Conservation (phyloP, 2,797 vertebrate genomes). For the Takifugu rubripes region DNA sequence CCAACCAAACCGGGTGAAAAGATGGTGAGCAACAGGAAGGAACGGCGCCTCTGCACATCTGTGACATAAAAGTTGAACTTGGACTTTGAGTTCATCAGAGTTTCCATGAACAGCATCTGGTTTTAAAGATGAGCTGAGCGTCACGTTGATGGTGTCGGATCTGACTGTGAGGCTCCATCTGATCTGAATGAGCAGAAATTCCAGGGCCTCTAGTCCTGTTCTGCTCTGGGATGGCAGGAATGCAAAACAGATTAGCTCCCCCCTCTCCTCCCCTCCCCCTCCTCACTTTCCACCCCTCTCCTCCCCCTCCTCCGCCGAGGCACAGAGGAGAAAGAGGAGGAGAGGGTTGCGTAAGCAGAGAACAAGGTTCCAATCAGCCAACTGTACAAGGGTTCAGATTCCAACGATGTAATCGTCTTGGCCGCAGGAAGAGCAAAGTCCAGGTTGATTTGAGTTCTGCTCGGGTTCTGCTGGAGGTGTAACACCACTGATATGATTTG, state of each 20-base stretch:
- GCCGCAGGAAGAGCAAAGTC: conserved; percentile 41
- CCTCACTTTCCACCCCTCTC: conserved; percentile 17
- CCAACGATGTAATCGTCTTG: conserved; percentile 46
- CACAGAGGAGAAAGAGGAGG: conserved; percentile 11
- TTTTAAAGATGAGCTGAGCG: no score
- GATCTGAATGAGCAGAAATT: conserved; percentile 63
- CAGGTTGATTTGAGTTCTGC: background rate
- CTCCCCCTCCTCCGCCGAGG: conserved; percentile 14
- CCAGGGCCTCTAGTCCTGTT: conserved; percentile 61
- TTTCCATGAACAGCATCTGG: background rate
- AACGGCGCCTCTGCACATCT: no score
- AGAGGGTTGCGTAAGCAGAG: conserved; percentile 21
- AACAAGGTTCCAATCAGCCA: conserved; percentile 49
- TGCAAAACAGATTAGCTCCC: conserved; percentile 68
- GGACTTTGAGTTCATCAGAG: background rate
- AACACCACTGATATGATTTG: no score
- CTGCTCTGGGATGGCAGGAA: conserved; percentile 68
- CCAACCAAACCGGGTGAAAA: background rate
- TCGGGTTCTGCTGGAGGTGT: background rate
- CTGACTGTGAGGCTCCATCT: conserved; percentile 47
- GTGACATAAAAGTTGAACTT: no score
- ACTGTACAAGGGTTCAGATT: conserved; percentile 52
- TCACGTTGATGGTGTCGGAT: background rate
- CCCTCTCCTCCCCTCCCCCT: conserved; percentile 18
- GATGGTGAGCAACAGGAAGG: no score